These are phyloP conservation scores for Dendrolimus punctatus DNA, from an alignment of 1,140 invertebrate species.

Conservation along the genomic window DNA sequence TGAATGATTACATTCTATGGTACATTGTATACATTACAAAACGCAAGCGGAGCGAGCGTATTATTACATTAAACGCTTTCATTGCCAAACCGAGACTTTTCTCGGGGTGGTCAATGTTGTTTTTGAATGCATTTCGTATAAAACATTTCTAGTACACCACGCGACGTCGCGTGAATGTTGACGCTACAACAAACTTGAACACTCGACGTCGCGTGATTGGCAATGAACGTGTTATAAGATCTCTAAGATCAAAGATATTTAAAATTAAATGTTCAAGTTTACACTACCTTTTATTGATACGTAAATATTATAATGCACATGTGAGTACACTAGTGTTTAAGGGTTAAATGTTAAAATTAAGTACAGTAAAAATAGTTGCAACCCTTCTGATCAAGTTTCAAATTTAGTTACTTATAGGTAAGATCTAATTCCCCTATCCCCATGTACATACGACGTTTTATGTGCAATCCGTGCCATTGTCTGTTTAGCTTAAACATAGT, in stretches of 20 bases:
- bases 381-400: conserved; percentile 50
- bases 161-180: too few species aligned
- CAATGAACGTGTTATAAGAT: not conserved
- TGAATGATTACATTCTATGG: not conserved
- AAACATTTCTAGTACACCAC: too few species aligned
- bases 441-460: conserved; percentile 61
- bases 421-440: conserved; percentile 48
- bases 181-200: too few species aligned
- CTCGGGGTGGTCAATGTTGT: too few species aligned
- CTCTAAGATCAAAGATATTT: conserved; percentile 16
- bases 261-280: conserved; percentile 36
- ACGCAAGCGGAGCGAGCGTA: too few species aligned
- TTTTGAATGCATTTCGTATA: too few species aligned
- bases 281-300: conserved; percentile 52
- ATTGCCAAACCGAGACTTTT: not conserved
- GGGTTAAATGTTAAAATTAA: conserved; percentile 52
- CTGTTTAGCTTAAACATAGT: conserved; percentile 66
- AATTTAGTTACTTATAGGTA: conserved; percentile 41
- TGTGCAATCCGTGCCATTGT: conserved; percentile 71
- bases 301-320: conserved; percentile 57
- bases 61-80: not conserved
- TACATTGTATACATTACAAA: too few species aligned
- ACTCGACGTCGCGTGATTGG: too few species aligned
- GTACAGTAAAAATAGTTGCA: conserved; percentile 45
- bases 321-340: conserved; percentile 48